phyloP scores from a whole-genome alignment of 1,140 invertebrate genomes.

The Marisa cornuarietis region DNA sequence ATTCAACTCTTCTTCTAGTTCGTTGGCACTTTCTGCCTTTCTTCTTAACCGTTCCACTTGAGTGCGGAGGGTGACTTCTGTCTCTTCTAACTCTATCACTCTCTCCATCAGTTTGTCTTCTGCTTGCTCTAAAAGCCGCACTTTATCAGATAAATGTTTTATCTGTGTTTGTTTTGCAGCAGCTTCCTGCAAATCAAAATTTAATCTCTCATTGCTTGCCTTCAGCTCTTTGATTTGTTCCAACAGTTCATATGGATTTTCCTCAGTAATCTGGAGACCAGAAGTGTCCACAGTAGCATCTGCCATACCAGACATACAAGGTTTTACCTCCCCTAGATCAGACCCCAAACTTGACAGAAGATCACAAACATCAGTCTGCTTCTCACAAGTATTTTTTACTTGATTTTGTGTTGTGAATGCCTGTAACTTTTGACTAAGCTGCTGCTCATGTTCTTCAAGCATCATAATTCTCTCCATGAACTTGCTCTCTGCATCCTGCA shows the following conservation, averaged over 20 bases:
- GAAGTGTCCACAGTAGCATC: conserved; percentile 37
- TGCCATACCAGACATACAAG: conserved; percentile 18
- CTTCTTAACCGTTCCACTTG: conserved; percentile 9
- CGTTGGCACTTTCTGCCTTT: conserved; percentile 3
- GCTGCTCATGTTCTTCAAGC: conserved; percentile 29
- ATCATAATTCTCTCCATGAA: conserved; percentile 38
- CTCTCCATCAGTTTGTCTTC: conserved; percentile 60
- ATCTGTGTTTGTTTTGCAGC: conserved; percentile 37
- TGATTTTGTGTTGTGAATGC: neutral
- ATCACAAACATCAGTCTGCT: neutral
- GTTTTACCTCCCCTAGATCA: too few relatives aligned
- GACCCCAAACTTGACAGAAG: neutral
- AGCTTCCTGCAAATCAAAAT: conserved; percentile 35
- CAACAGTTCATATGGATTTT: conserved; percentile 40
- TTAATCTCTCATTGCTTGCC: conserved; percentile 43
- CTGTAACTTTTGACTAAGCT: conserved; percentile 22
- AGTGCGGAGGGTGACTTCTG: conserved; percentile 42
- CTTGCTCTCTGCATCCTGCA: conserved; percentile 33
- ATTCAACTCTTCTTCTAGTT: conserved; percentile 18
- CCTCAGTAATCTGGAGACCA: conserved; percentile 16
- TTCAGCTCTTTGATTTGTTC: conserved; percentile 49
- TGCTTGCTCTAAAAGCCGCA: conserved; percentile 50
- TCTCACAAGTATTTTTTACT: neutral
- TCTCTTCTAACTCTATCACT: conserved; percentile 57
- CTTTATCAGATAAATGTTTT: conserved; percentile 49